Conservation (phyloP, 2,797 vertebrate genomes). For the Micrastur ruficollis region DNA sequence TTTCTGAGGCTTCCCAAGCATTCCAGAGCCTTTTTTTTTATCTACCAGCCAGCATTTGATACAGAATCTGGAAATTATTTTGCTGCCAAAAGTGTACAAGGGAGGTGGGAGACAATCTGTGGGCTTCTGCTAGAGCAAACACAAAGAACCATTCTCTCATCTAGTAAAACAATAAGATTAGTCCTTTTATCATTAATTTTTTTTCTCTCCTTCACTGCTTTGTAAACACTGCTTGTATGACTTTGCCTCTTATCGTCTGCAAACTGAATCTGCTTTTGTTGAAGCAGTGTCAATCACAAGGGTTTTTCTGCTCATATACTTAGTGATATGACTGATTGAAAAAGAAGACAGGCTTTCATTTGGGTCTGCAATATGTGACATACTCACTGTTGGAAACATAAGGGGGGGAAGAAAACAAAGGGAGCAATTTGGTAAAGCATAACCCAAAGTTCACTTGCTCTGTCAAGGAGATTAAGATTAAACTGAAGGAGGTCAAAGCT, state of each 20-base stretch:
- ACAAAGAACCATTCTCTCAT: conserved; percentile 71
- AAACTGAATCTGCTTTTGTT: conserved; percentile 75
- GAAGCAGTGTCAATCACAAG: conserved; percentile 74
- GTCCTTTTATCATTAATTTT: conserved; percentile 76
- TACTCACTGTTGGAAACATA: conserved; percentile 2
- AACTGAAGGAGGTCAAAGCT: conserved; percentile 73
- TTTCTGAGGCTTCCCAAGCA: conserved; percentile 50
- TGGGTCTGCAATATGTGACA: conserved; percentile 38
- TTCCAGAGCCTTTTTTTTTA: conserved; percentile 38
- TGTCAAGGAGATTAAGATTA: conserved; percentile 73
- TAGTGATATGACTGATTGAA: conserved; percentile 61
- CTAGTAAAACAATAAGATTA: conserved; percentile 77
- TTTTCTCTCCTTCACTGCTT: conserved; percentile 71
- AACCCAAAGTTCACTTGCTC: conserved; percentile 68
- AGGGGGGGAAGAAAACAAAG: conserved; percentile 20
- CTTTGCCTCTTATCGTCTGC: conserved; percentile 76
- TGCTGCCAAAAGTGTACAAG: conserved; percentile 61
- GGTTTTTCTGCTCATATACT: conserved; percentile 66
- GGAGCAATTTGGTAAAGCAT: conserved; percentile 27
- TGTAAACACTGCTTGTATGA: conserved; percentile 77
- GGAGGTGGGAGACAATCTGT: conserved; percentile 33
- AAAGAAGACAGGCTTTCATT: conserved; percentile 70
- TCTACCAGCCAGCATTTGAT: conserved; percentile 20
- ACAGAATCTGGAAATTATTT: conserved; percentile 71
- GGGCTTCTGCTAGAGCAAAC: conserved; percentile 70